These are phyloP conservation scores for Dinocampus coccinellae DNA, from an alignment of 2,888 invertebrate genomes.

Conservation along the genomic window DNA sequence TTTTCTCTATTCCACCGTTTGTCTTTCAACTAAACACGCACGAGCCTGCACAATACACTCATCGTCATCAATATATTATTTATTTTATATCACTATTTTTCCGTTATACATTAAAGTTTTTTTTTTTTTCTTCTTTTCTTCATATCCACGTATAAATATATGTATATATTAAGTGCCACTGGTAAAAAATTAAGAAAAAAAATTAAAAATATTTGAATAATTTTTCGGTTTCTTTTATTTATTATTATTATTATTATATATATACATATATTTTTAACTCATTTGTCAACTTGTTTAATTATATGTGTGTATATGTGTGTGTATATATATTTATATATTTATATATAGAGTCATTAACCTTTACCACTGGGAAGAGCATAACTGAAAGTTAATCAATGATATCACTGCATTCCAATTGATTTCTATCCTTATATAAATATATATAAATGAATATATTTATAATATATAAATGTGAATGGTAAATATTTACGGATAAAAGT, in stretches of 20 bases:
- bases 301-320: too few relatives aligned
- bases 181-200: neutral
- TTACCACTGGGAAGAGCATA: neutral
- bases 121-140: neutral
- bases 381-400: neutral
- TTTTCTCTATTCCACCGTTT: slow-evolving; percentile 4
- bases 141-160: neutral
- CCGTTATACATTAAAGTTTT: neutral
- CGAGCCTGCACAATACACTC: neutral
- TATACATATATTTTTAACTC: neutral
- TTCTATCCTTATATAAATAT: neutral
- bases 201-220: neutral
- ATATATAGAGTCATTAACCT: neutral
- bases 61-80: neutral
- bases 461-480: neutral
- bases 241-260: neutral
- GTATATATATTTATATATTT: too few relatives aligned
- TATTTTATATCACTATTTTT: neutral
- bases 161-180: too few relatives aligned
- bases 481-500: neutral
- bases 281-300: too few relatives aligned
- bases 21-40: neutral
- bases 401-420: slow-evolving; percentile 1
- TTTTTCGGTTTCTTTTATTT: neutral
- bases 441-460: neutral